Conservation (phyloP, 53 echinoderm and acorn worm genomes). For the Astropecten irregularis region DNA sequence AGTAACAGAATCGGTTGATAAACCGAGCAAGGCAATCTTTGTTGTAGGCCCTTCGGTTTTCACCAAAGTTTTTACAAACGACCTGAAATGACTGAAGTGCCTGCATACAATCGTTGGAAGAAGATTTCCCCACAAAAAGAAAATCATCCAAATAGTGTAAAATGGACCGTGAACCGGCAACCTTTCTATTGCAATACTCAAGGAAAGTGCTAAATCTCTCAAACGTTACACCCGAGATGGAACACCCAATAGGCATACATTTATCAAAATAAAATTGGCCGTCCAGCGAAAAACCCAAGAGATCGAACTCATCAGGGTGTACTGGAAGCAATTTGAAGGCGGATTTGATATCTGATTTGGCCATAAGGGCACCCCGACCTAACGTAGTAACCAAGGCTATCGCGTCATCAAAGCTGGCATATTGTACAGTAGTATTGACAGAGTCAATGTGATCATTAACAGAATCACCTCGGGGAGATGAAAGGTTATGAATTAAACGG, state of each 20-base stretch:
- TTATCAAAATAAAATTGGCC: constrained; percentile 5
- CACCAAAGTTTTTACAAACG: constrained; percentile 37
- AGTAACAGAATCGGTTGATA: not conserved
- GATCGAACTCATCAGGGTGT: constrained; percentile 19
- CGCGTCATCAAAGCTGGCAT: constrained; percentile 34
- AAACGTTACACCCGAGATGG: not conserved
- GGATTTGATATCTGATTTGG: constrained; percentile 28
- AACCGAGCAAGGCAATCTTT: not conserved
- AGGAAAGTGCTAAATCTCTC: too few species aligned
- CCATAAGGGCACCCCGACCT: too few species aligned
- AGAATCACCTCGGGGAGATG: not conserved
- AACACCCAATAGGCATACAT: constrained; percentile 27
- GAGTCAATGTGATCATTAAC: constrained; percentile 33
- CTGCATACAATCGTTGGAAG: not conserved
- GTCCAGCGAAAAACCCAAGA: not conserved
- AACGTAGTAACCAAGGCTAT: not conserved
- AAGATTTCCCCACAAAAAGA: not conserved
- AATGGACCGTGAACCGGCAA: not conserved
- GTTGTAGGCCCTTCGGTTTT: not conserved
- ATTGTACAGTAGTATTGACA: not conserved
- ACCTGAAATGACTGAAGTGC: not conserved
- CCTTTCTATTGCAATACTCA: too few species aligned
- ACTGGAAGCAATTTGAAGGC: constrained; percentile 28
- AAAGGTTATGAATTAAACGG: too few species aligned
- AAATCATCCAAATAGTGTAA: constrained; percentile 37